Evolutionary conservation across 1,140 invertebrate genomes (phyloP).

Genomic region (Uloborus diversus): DNA sequence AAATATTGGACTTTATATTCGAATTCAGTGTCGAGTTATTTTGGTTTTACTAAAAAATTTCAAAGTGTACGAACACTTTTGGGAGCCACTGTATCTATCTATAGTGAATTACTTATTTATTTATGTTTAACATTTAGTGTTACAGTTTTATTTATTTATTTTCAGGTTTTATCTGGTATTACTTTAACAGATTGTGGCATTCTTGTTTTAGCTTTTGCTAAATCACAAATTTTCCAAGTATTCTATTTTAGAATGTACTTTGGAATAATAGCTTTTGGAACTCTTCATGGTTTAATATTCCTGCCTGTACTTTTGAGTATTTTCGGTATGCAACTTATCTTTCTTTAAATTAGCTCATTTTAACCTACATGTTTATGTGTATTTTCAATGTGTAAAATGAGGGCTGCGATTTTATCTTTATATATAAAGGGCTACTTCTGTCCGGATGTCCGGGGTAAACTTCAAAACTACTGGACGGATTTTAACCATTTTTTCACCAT

Average conservation of each 20-base stretch:
- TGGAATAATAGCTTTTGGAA: constrained; percentile 71
- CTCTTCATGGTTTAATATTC: constrained; percentile 70
- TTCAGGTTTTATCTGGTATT: constrained; percentile 70
- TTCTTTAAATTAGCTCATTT: not conserved
- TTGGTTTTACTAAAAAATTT: not conserved
- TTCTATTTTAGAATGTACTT: constrained; percentile 74
- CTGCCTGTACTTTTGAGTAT: constrained; percentile 71
- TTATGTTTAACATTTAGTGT: not conserved
- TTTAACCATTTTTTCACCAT: too few relatives aligned
- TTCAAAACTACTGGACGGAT: too few relatives aligned
- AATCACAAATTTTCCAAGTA: constrained; percentile 72
- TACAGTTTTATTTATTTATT: constrained; percentile 35
- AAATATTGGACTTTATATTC: not conserved
- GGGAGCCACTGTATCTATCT: not conserved
- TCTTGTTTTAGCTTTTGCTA: constrained; percentile 69
- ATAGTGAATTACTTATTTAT: not conserved
- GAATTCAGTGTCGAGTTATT: not conserved
- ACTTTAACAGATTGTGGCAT: constrained; percentile 72
- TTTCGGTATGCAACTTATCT: constrained; percentile 61
- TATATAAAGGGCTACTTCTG: too few relatives aligned
- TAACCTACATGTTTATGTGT: too few relatives aligned
- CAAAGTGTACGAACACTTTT: not conserved
- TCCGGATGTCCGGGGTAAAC: too few relatives aligned
- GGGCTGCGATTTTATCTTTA: too few relatives aligned
- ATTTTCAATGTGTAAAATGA: too few relatives aligned